Conservation (phyloP, 2,888 invertebrate species). For the Hemicrepidius hirtus region DNA sequence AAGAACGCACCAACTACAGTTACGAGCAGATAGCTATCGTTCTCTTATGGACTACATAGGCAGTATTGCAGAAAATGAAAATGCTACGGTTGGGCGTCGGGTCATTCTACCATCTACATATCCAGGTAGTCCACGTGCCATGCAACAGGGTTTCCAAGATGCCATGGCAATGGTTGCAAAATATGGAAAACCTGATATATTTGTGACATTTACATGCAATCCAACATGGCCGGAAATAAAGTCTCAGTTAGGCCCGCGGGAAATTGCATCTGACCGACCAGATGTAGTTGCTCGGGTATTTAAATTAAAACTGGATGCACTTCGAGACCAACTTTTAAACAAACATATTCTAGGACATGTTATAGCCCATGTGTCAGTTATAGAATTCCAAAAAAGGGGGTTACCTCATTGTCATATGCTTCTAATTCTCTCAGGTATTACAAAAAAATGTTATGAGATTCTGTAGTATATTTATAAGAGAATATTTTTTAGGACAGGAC, state of each 20-base stretch:
- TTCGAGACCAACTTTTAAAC: slow-evolving; percentile 40
- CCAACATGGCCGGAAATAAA: slow-evolving; percentile 68
- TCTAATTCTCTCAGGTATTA: neutral
- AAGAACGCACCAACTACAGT: slow-evolving; percentile 32
- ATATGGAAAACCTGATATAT: slow-evolving; percentile 66
- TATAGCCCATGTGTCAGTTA: slow-evolving; percentile 26
- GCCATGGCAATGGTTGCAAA: slow-evolving; percentile 69
- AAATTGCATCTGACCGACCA: slow-evolving; percentile 63
- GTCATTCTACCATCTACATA: slow-evolving; percentile 55
- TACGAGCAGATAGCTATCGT: slow-evolving; percentile 25
- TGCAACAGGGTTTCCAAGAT: slow-evolving; percentile 68
- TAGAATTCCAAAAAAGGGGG: slow-evolving; percentile 48
- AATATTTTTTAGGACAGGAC: no score
- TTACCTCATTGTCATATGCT: slow-evolving; percentile 35
- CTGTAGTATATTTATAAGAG: no score
- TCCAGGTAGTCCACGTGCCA: slow-evolving; percentile 60
- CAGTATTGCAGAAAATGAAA: slow-evolving; percentile 52
- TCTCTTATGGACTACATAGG: slow-evolving; percentile 60
- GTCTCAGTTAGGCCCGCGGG: slow-evolving; percentile 60
- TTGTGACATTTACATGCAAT: slow-evolving; percentile 71
- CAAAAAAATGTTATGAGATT: no score
- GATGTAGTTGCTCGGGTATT: slow-evolving; percentile 62
- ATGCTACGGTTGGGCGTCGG: slow-evolving; percentile 61
- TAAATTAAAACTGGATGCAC: slow-evolving; percentile 45
- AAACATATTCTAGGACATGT: slow-evolving; percentile 38